Base-by-base conservation (phyloP, 2,888 invertebrate species). In the Cephalotes varians region DNA sequence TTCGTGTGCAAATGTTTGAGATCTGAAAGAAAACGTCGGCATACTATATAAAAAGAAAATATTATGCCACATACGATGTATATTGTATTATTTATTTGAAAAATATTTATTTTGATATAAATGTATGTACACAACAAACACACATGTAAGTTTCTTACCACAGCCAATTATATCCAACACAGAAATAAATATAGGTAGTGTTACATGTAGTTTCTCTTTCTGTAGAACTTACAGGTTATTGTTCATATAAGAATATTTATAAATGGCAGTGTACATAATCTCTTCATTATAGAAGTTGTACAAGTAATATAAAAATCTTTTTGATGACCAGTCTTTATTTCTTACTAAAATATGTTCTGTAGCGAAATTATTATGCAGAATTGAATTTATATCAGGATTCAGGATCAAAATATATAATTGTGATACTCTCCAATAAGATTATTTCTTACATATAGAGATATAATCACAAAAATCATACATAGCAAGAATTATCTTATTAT, bases 71-170 rank as follows among this genome's bases (percentile, higher is more conserved):
- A 51, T 51, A 4, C 51, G 40, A 28, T 18, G 25, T 47, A 47
- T 49, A 73, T 54, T 77, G 21, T 76, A 82, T 83, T 84, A 81
- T 85, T 89, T 85, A 84, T 86, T 86, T 67, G 54, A 74, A 69
- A 84, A 83, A 64, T 84, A 83, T 89, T 89, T 87, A 89, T 88
- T 89, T 85, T 85, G 65, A 80, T 85, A 82, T 81, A 84, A 81
- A 62, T 81, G 64, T 47, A 51, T 86, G 74, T 85, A 71, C 28
- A 86, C 77, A 73, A 81, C 31, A 56, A 64, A 76, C 12, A 47
- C 12, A 47, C 47, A 67, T 77, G 69, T 69, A 72, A 72, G 56
- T 81, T 84, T 87, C 69, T 76, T 28, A 65, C 9, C 10, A 44
- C 3, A 44, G 9, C 28, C 15, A 7, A 69, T 44, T 31, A 54